Evolutionary conservation across 2,113 vertebrate species (phyloP), one percentile per base, ranked within the genome.

Genomic region (Phaetusa simplex): DNA sequence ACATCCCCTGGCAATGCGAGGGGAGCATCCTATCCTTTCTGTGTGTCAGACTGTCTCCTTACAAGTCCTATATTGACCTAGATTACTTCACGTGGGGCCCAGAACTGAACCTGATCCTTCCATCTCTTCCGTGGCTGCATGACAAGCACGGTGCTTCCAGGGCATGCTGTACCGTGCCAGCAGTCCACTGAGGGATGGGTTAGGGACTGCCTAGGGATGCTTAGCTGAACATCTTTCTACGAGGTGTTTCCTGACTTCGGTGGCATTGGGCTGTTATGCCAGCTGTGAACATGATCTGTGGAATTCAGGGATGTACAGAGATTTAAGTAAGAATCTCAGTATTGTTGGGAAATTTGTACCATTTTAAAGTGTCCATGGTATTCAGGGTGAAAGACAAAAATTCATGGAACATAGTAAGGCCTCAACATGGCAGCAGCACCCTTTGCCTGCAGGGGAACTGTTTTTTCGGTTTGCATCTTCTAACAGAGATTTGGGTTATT

Each of bases 401-500:
- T 80, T 79, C 40, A 7, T 86, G 69, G 87, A 91, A 82, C 64
- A 36, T 85, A 80, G 55, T 89, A 92, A 86, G 53, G 72, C 29
- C 83, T 97, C 82, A 88, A 74, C 79, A 90, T 83, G 96, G 58
- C 53, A 52, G 38, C 67, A 90, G 42, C n/a, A 30, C 53, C 50
- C 85, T 92, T 97, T 95, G 87, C 81, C 82, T 95, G 38, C 43
- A 69, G 74, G 80, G 71, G 6, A 94, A 86, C 38, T 74, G 11
- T 29, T 97, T 97, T 94, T 95, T 97, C 81, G 88, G 66, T 62
- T 42, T 87, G 16, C 30, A 32, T 86, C 80, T 96, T 95, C 64
- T 91, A 69, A 82, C 73, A 91, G 13, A 36, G 3, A 20, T 64
- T 89, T 56, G 20, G 7, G 19, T 76, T 86, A 40, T 72, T 85